Base-by-base conservation (phyloP, 2,113 vertebrate species). In the Poecilia latipinna region DNA sequence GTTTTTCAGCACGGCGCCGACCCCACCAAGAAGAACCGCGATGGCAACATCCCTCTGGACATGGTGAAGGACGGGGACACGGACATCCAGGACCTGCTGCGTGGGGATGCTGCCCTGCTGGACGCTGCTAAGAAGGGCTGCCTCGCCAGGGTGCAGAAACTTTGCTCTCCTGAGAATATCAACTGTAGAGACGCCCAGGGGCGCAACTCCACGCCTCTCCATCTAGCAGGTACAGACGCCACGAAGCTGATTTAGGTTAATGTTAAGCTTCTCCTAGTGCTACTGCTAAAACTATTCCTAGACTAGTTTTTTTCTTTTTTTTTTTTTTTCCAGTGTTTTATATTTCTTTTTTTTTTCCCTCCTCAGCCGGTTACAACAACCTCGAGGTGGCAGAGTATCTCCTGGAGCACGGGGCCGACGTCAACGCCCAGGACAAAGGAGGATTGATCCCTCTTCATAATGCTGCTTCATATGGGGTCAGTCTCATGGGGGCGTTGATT, bases 41-140 rank as follows among this genome's bases (percentile, higher is more conserved):
- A 99, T 71, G 98, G 98, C 37, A 99, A 98, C 90, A 99, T 97
- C 77, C 97, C 98, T 1, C 90, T 99, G 70, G 98, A 99, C 90
- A 93, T 99, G 94, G 98, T 99, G 71, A 99, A 99, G 86, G 98
- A 99, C 68, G 98, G 98, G 39, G 98, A 99, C 92, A 99, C 98
- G 0, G 98, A 99, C 91, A 99, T 99, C 82, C 98, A 99, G 91
- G 98, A 99, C 88, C 93, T 99, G 61, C 94, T 99, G 82, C 90
- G 98, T 44, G 98, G 98, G 2, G 98, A 99, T 0, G 98, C 98
- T 6, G 98, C 98, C 57, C 91, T 99, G 83, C 89, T 99, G 32
- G 98, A 99, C 67, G 98, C 98, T 17, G 98, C 98, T 61, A 99
- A 99, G 92, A 99, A 99, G 76, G 98, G 98, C 74, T 99, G 98